Conservation (phyloP, 2,888 invertebrate genomes). For the Cryptus armator region DNA sequence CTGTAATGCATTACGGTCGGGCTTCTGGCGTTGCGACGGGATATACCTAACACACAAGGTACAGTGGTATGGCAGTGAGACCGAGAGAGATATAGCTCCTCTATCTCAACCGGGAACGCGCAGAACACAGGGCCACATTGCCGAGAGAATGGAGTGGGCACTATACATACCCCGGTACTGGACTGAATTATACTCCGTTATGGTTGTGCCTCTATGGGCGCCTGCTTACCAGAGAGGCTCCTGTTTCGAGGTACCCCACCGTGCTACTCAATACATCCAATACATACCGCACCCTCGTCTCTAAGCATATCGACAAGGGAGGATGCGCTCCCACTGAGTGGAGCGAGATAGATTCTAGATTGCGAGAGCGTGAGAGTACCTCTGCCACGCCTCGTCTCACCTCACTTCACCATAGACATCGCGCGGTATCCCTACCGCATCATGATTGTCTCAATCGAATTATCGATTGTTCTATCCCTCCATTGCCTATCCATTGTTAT, state of each 20-base stretch:
- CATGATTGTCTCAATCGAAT: slow-evolving; percentile 63
- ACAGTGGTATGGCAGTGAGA: slow-evolving; percentile 21
- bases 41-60: slow-evolving; percentile 60
- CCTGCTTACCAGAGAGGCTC: slow-evolving; percentile 66
- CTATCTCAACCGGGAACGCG: slow-evolving; percentile 71
- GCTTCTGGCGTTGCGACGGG: slow-evolving; percentile 70
- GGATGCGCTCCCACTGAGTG: slow-evolving; percentile 38
- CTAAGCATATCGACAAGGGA: slow-evolving; percentile 74
- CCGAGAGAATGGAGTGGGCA: slow-evolving; percentile 78
- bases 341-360: slow-evolving; percentile 62
- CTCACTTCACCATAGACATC: slow-evolving; percentile 48
- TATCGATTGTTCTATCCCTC: slow-evolving; percentile 64
- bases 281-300: slow-evolving; percentile 72
- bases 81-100: slow-evolving; percentile 35
- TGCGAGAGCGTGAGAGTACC: slow-evolving; percentile 63
- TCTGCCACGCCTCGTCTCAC: slow-evolving; percentile 67
- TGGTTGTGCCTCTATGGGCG: slow-evolving; percentile 78
- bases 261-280: slow-evolving; percentile 79
- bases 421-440: slow-evolving; percentile 22
- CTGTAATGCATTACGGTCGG: slow-evolving; percentile 80
- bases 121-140: slow-evolving; percentile 76
- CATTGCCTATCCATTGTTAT: slow-evolving; percentile 24
- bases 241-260: slow-evolving; percentile 65
- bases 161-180: slow-evolving; percentile 80
- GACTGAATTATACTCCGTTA: slow-evolving; percentile 82